phyloP scores from a whole-genome alignment of 2,113 vertebrate species.

The Bos taurus region DNA sequence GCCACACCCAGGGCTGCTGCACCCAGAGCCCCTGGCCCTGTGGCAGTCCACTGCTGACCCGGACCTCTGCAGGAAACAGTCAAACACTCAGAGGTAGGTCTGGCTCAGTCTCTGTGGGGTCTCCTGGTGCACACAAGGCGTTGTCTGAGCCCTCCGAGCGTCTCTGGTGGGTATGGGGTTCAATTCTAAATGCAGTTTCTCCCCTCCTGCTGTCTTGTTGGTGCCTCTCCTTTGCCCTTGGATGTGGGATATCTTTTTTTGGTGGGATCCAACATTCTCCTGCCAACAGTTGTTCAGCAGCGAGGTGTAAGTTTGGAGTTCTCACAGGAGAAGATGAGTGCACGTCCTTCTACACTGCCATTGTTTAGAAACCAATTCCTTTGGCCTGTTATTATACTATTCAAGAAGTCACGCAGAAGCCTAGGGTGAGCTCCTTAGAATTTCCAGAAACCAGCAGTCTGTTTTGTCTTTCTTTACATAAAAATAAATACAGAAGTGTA shows the following conservation, averaged over 20 bases:
- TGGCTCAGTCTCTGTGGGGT: neutral
- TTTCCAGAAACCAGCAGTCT: neutral
- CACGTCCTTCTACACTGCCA: neutral
- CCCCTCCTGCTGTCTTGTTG: neutral
- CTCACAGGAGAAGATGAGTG: neutral
- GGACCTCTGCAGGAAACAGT: neutral
- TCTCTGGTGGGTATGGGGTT: neutral
- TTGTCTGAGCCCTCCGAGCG: fast-evolving
- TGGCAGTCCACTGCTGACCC: neutral
- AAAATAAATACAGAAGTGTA: neutral
- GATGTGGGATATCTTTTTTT: neutral
- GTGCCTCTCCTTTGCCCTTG: neutral
- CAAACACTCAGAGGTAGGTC: neutral
- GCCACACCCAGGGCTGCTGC: neutral
- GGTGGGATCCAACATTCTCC: neutral
- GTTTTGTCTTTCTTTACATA: neutral
- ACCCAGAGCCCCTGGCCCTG: neutral
- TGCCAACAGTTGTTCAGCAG: neutral
- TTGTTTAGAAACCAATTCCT: neutral
- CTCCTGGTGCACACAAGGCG: neutral
- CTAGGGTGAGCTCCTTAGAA: neutral
- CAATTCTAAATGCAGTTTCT: neutral
- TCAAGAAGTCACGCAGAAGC: neutral
- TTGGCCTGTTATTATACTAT: neutral
- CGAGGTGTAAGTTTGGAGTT: neutral